Evolutionary conservation across 2,797 vertebrate genomes (phyloP), one percentile per base, ranked within the genome.

Genomic region (Poecilia gillii): DNA sequence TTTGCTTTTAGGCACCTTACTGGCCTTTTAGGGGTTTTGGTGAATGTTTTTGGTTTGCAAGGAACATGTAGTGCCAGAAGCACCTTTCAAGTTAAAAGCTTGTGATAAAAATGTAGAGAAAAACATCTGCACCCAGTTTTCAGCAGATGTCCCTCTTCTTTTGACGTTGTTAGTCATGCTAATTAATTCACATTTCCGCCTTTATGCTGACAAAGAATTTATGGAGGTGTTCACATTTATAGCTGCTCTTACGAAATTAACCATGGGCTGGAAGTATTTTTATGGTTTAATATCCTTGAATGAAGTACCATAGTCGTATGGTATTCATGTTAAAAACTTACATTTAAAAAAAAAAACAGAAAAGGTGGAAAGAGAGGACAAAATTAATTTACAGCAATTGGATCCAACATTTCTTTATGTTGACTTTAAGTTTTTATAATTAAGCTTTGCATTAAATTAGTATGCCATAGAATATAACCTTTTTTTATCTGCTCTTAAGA

Each of bases 151-250:
- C 66, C 79, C 59, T 33, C 31, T 3, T 77, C 77, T 85, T 80
- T 85, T 85, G 75, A 62, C 72, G n/a, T 45, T 55, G 83, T 90
- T 84, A 78, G 74, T 85, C 80, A 51, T 77, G 80, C 73, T 84
- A 85, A 92, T 90, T 31, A 81, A 85, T 79, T 85, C 86, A 57
- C 77, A 18, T 74, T 64, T 72, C 45, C 81, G 82, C 87, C 84
- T 87, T 85, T 71, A 84, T 88, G 78, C 87, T 72, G 51, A 84
- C 81, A 73, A 72, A 81, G 83, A 62, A 82, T 86, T 75, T 41
- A 76, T 87, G 84, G 72, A 9, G 2, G 18, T 76, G 75, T 76
- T 89, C 25, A 71, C 41, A n/a, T 45, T 71, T 45, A 45, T 25
- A 43, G 23, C 39, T 70, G 2, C 20, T 70, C 64, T 41, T 25